A percentile compares a stretch with the other conserved stretches of the same genome.
Evolutionary conservation across 2,888 invertebrate species (phyloP).

Genomic region (Horisme vitalbata): DNA sequence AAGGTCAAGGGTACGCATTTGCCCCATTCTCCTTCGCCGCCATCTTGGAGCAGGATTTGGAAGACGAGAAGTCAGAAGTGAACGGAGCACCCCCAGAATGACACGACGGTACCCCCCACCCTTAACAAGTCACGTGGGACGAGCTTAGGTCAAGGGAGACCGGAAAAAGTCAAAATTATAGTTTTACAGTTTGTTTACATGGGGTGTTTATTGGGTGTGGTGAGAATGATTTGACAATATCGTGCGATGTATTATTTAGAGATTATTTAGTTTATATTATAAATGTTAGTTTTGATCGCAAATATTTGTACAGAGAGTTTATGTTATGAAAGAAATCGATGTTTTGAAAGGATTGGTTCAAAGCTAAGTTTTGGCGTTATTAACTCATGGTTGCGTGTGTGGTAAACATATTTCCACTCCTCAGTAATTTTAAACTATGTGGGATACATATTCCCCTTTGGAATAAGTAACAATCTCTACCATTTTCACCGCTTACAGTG

Average conservation of each 20-base stretch:
- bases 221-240: slow-evolving; percentile 7
- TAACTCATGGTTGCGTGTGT: too few relatives aligned
- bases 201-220: too few relatives aligned
- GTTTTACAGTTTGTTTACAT: too few relatives aligned
- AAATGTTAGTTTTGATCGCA: slow-evolving; percentile 1
- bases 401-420: too few relatives aligned
- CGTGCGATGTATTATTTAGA: slow-evolving; percentile 15
- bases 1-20: slow-evolving; percentile 88
- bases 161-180: too few relatives aligned
- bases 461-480: too few relatives aligned
- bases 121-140: slow-evolving; percentile 11
- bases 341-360: not conserved
- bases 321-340: not conserved
- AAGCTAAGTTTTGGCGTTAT: not conserved
- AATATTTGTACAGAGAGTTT: slow-evolving; percentile 4
- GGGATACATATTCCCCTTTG: too few relatives aligned
- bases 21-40: slow-evolving; percentile 89
- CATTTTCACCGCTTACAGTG: too few relatives aligned
- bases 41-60: slow-evolving; percentile 80
- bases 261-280: too few relatives aligned
- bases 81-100: slow-evolving; percentile 58
- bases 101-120: slow-evolving; percentile 37
- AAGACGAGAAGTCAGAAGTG: slow-evolving; percentile 59
- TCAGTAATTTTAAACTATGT: too few relatives aligned
- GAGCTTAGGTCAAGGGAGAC: not conserved